phyloP scores from a whole-genome alignment of 2,113 vertebrate species.

The Strix aluco region DNA sequence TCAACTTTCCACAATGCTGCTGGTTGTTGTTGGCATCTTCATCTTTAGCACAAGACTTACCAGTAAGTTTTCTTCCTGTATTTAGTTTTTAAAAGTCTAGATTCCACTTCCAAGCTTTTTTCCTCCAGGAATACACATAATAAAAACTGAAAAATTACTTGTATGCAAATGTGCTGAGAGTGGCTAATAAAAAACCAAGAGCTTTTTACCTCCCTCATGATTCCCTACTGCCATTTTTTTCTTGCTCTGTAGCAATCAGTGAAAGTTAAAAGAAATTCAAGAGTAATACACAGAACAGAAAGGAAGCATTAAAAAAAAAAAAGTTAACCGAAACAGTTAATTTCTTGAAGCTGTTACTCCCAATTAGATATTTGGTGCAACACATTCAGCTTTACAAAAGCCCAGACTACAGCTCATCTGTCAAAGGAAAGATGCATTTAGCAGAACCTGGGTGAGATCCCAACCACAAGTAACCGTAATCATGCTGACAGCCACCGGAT shows the following conservation, averaged over 20 bases:
- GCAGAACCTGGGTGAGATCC: background rate
- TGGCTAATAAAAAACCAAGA: background rate
- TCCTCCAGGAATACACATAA: background rate
- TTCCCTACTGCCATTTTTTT: background rate
- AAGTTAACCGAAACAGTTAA: background rate
- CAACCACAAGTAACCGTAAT: background rate
- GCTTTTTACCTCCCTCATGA: background rate
- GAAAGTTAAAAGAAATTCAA: background rate
- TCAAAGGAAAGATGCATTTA: background rate
- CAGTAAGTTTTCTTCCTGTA: background rate
- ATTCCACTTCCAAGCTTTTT: background rate
- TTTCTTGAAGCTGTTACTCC: background rate
- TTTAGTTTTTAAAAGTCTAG: background rate
- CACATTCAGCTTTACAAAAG: background rate
- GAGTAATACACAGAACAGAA: background rate
- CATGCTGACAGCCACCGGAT: background rate
- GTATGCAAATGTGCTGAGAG: background rate
- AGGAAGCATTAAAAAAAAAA: background rate
- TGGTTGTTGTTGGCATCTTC: background rate
- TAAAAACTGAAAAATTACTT: background rate
- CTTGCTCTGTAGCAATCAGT: background rate
- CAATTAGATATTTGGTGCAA: background rate
- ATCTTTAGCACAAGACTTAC: background rate
- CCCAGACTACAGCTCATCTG: background rate
- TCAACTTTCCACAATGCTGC: background rate